Evolutionary conservation across 2,888 invertebrate genomes (phyloP).

Genomic region (Parnassius mnemosyne): DNA sequence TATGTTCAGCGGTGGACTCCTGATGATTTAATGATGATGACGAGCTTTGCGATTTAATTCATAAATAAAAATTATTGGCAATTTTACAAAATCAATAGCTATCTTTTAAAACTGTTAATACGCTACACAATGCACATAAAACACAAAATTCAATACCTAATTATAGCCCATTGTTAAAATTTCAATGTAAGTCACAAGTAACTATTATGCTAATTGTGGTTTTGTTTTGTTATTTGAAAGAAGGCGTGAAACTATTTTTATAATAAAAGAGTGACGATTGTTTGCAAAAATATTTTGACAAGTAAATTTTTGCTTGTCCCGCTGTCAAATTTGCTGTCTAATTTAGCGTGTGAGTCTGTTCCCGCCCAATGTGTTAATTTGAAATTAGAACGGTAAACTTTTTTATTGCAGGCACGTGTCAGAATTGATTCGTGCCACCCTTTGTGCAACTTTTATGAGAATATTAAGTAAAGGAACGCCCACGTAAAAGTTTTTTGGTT

Average conservation of each 20-base stretch:
- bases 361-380: slow-evolving; percentile 63
- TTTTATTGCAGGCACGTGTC: slow-evolving; percentile 73
- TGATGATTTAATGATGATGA: no score
- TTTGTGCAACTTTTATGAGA: slow-evolving; percentile 12
- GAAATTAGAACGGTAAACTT: slow-evolving; percentile 70
- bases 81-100: no score
- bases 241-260: slow-evolving; percentile 51
- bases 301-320: slow-evolving; percentile 67
- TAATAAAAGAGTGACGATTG: slow-evolving; percentile 60
- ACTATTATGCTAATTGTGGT: slow-evolving; percentile 80
- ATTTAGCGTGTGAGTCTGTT: slow-evolving; percentile 55
- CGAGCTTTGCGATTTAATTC: no score
- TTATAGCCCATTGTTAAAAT: slow-evolving; percentile 27
- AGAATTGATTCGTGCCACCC: slow-evolving; percentile 29
- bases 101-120: no score
- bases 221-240: slow-evolving; percentile 69
- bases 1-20: no score
- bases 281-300: slow-evolving; percentile 80
- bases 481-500: neutral
- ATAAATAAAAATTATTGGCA: no score
- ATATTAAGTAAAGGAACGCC: slow-evolving; percentile 10
- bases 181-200: slow-evolving; percentile 48
- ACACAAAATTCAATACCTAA: neutral
- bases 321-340: slow-evolving; percentile 71
- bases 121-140: neutral